Evolutionary conservation across 2,797 vertebrate species (phyloP).

Genomic region (Dicrostonyx torquatus): DNA sequence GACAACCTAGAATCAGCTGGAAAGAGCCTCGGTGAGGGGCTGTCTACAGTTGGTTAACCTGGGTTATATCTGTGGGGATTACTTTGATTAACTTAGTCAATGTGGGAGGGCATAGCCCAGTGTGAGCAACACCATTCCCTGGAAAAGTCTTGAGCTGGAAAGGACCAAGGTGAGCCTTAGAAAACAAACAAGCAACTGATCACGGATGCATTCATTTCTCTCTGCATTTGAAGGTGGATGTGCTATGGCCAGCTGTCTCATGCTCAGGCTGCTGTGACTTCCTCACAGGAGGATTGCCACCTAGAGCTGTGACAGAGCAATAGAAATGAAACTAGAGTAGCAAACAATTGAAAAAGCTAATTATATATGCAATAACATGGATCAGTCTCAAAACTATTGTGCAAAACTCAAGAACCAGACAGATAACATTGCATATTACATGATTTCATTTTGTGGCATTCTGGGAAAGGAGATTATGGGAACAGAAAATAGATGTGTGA

Average conservation of each 20-base stretch:
- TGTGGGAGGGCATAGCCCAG: background rate
- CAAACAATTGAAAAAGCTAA: background rate
- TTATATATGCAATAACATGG: background rate
- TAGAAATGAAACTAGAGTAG: background rate
- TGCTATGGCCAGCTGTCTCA: background rate
- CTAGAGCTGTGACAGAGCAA: background rate
- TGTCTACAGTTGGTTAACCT: background rate
- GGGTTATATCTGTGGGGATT: no score
- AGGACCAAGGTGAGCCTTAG: background rate
- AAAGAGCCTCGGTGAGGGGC: background rate
- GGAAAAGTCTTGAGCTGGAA: background rate
- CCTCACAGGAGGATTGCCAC: no score
- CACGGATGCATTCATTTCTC: background rate
- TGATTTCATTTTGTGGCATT: constrained; percentile 18
- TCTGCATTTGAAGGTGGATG: background rate
- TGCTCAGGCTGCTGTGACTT: background rate
- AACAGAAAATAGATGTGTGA: background rate
- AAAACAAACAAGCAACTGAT: background rate
- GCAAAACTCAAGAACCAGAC: background rate
- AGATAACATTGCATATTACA: background rate
- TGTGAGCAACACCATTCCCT: background rate
- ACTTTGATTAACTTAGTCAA: background rate
- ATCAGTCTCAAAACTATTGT: background rate
- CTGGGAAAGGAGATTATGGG: background rate
- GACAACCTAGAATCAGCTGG: background rate